Evolutionary conservation across 2,113 vertebrate species (phyloP).

Genomic region (Pipa parva): DNA sequence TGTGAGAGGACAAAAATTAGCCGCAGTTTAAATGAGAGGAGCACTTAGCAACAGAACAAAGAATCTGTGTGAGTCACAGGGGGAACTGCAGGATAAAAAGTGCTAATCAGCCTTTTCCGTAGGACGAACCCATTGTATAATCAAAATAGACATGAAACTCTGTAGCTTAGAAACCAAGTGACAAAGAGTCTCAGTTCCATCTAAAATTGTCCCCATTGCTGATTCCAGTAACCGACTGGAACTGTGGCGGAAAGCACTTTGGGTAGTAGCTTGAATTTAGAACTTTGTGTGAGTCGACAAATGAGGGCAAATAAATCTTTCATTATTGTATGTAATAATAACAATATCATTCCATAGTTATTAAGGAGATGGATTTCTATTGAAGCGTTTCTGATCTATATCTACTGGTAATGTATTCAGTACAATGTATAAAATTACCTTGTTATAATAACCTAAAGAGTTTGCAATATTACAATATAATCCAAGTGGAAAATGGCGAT

Average conservation of each 20-base stretch:
- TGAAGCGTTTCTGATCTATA: no score
- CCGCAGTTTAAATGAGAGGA: slow-evolving; percentile 25
- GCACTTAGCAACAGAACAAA: slow-evolving; percentile 37
- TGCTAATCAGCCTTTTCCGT: slow-evolving; percentile 34
- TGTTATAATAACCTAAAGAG: no score
- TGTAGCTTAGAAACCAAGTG: slow-evolving; percentile 26
- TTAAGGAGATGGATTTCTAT: no score
- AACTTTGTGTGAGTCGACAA: no score
- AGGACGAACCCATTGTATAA: slow-evolving; percentile 39
- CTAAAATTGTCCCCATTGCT: slow-evolving; percentile 11
- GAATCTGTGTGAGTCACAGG: slow-evolving; percentile 30
- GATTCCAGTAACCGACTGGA: background rate
- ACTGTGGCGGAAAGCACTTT: background rate
- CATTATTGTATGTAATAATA: no score
- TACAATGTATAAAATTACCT: no score
- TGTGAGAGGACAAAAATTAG: slow-evolving; percentile 27
- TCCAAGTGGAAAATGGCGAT: no score
- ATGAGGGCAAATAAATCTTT: no score
- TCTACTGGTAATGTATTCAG: no score
- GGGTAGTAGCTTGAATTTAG: no score
- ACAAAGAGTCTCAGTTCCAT: slow-evolving; percentile 20
- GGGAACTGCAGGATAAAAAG: slow-evolving; percentile 30
- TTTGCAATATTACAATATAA: no score
- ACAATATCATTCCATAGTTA: no score
- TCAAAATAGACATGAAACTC: slow-evolving; percentile 9